Evolutionary conservation across 2,888 invertebrate species (phyloP), one percentile per base, ranked within the genome.

Genomic region (Hyppa rectilinea): DNA sequence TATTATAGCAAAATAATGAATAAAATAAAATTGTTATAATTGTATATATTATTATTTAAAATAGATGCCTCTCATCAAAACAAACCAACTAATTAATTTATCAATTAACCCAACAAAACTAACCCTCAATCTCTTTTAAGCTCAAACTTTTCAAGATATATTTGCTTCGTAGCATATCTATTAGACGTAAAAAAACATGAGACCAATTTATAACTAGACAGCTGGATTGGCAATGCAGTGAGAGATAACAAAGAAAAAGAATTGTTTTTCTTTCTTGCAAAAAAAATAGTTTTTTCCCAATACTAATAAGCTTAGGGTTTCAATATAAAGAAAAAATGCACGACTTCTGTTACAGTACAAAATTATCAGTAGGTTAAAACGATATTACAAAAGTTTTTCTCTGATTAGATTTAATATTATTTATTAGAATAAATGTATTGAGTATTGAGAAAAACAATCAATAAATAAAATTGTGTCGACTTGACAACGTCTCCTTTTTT

Each of bases 171-270:
- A 61, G 29, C 38, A 56, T 71, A 76, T 80, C 71, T 61, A 61
- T 53, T 38, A 12, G 53, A 53, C 3, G 6, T 49, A 23, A 68
- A 23, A 47, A 43, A 66, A 74, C 40, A n/a, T 23, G 40, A 59
- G 53, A n/a, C 49, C 36, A 61, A 80, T 82, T 69, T 80, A 74
- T 49, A 23, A 49, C 45, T 40, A 61, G 80, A 74, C 66, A 50
- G 26, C 47, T 29, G 31, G 61, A 73, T 80, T 72, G 72, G 23
- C 56, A 65, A 64, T 72, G 49, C 65, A 74, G 38, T 47, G 52
- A 55, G 36, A 67, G 56, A 52, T 53, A 70, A 66, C 29, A 63
- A 65, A 59, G 67, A 76, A 55, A 68, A 52, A 45, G 0, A 52
- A 59, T 55, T 43, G 36, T 49, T 45, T 55, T 58, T 40, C 47